Base-by-base conservation (phyloP, 2,797 vertebrate genomes). In the Erithacus rubecula region DNA sequence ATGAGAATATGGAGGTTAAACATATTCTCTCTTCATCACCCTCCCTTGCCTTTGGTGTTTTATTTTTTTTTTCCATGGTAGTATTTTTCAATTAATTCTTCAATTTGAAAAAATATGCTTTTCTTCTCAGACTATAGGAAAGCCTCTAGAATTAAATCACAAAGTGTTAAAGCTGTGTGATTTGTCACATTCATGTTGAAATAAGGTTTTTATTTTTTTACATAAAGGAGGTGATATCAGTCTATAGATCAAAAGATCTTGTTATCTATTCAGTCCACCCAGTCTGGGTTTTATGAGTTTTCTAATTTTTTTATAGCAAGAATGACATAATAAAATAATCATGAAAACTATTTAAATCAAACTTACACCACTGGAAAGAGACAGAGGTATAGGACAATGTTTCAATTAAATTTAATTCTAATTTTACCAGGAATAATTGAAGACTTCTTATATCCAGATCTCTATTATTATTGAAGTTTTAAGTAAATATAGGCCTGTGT, bases 191-290 rank as follows among this genome's bases (percentile, higher is more conserved):
- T 93, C 34, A 32, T 87, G 85, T 91, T 93, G 85, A 96, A 96
- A 95, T 95, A 83, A 87, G 51, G 17, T 59, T 96, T 96, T 95
- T 65, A 71, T 95, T 97, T 96, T 96, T 96, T 76, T 84, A 88
- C 87, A 77, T 92, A 93, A 93, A 88, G 64, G 80, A 76, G 22
- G 36, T 68, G 23, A 74, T 86, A 93, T 60, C 79, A 78, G 52
- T 78, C 37, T 87, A 15, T 49, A 76, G 75, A 95, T 94, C 85
- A 96, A 95, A 97, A 84, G 83, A 80, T 32, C 12, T 79, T 69
- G 27, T 71, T 91, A 53, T 60, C 41, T 53, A 39, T 90, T 96
- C 53, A 86, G 87, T 81, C 24, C 34, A 77, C 30, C 4, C 22
- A 53, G 41, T 77, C 29, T 59, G 36, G 9, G 15, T 71, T 93